Evolutionary conservation across 2,797 vertebrate genomes (phyloP).

Genomic region (Bradypus variegatus): DNA sequence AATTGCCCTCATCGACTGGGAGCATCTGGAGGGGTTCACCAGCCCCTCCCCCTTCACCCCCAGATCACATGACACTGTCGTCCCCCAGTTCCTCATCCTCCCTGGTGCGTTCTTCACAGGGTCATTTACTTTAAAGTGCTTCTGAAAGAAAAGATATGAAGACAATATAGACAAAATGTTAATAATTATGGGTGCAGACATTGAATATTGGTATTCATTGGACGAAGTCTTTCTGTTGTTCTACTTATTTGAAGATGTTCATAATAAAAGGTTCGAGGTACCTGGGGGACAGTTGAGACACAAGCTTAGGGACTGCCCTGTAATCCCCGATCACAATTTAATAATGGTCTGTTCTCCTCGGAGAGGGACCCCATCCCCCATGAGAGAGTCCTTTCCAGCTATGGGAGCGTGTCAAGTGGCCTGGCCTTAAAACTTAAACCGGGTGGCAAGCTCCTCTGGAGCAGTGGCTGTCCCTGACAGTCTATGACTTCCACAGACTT

Average conservation of each 20-base stretch:
- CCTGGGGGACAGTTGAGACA: neutral
- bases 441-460: neutral
- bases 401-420: neutral
- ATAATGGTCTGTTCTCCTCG: too few species aligned
- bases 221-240: neutral
- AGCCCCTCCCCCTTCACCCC: neutral
- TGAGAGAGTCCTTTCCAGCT: neutral
- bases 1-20: too few species aligned
- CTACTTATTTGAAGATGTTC: neutral
- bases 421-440: neutral
- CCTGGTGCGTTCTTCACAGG: neutral
- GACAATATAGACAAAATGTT: neutral
- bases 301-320: accelerated
- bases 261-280: neutral
- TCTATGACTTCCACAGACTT: neutral
- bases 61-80: neutral
- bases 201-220: neutral
- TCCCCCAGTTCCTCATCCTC: neutral
- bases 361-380: too few species aligned
- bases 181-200: neutral
- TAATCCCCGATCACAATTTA: neutral
- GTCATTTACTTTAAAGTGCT: neutral
- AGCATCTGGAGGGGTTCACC: too few species aligned
- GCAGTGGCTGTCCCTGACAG: neutral
- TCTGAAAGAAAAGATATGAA: neutral